phyloP scores from a whole-genome alignment of 2,113 vertebrate species.

The Tauraco erythrolophus region DNA sequence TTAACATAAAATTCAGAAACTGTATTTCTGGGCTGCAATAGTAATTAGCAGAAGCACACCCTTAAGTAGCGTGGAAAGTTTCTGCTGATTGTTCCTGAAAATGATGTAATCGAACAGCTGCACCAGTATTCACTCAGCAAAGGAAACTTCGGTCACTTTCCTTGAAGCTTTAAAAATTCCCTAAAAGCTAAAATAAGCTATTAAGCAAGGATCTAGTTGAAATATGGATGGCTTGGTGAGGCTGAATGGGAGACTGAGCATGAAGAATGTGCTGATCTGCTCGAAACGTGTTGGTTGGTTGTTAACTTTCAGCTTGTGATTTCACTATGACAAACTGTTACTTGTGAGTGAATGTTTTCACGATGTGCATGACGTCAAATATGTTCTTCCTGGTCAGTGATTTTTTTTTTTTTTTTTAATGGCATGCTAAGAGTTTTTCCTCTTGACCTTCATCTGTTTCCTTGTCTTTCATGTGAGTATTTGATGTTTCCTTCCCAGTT shows the following conservation, averaged over 20 bases:
- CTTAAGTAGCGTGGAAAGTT: conserved; percentile 14
- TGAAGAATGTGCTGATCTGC: conserved; percentile 33
- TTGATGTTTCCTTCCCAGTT: neutral
- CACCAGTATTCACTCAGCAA: neutral
- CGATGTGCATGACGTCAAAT: neutral
- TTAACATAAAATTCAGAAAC: neutral
- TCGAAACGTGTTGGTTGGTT: neutral
- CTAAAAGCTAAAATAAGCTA: neutral
- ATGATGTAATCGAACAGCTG: conserved; percentile 31
- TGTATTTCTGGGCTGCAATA: neutral
- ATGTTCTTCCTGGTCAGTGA: neutral
- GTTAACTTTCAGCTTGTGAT: neutral
- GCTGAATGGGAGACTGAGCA: neutral
- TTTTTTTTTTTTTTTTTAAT: neutral
- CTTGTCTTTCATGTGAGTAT: neutral
- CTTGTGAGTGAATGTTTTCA: conserved; percentile 12
- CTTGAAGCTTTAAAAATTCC: neutral
- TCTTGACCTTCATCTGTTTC: neutral
- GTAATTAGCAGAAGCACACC: neutral
- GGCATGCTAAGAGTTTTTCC: neutral
- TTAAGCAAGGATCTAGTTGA: neutral
- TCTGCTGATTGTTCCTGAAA: neutral
- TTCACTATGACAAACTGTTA: neutral
- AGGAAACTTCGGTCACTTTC: neutral
- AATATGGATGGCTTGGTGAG: neutral